Percentiles rank a stretch among this genome's conserved stretches.
These are phyloP conservation scores for Drosophila neonasuta DNA, from an alignment of 2,888 invertebrate species.

Conservation along the genomic window DNA sequence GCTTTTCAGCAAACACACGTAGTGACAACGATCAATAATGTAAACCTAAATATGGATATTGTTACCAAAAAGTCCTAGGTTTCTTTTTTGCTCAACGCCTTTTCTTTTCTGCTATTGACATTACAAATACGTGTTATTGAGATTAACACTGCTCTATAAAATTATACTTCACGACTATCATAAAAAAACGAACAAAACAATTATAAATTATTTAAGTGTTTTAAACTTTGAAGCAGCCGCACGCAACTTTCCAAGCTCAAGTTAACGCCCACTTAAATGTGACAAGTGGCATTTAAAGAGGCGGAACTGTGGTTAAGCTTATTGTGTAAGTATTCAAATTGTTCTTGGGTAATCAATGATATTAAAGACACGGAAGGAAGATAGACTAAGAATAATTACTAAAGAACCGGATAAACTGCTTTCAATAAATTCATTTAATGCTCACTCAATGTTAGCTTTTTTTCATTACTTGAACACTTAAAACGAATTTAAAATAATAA, in stretches of 20 bases:
- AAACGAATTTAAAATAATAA: neutral
- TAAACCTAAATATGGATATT: conserved; percentile 38
- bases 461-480: neutral
- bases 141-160: conserved; percentile 8
- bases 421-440: neutral
- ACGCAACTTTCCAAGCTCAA: conserved; percentile 16
- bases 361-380: neutral
- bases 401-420: neutral
- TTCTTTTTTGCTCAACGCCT: conserved; percentile 1
- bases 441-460: neutral
- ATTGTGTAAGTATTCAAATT: neutral
- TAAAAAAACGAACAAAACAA: conserved; percentile 1
- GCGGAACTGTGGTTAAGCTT: neutral
- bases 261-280: neutral
- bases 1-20: conserved; percentile 28
- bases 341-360: neutral
- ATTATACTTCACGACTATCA: conserved; percentile 9
- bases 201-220: conserved; percentile 28
- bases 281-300: neutral
- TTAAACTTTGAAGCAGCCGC: neutral
- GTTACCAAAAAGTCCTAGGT: conserved; percentile 17
- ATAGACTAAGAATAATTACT: neutral
- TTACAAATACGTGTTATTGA: neutral
- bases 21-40: conserved; percentile 16
- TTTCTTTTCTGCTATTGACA: conserved; percentile 12